Percentiles rank a stretch among this genome's conserved stretches.
These are phyloP conservation scores for Nesogale talazaci DNA, from an alignment of 2,113 vertebrate species.

Conservation along the genomic window DNA sequence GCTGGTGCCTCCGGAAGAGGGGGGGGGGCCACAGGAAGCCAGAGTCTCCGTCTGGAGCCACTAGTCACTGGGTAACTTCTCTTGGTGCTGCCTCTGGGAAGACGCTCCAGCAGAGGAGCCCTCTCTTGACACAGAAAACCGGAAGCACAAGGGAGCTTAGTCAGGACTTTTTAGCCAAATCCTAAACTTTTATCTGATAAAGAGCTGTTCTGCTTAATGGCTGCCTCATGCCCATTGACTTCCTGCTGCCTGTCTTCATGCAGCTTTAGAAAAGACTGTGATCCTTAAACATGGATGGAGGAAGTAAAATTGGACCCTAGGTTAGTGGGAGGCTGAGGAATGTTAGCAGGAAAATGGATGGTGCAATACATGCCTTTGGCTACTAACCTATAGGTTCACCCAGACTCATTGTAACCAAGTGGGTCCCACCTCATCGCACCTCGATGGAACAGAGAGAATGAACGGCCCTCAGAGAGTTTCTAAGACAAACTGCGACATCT, in stretches of 20 bases:
- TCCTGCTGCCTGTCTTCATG: background rate
- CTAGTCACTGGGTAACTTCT: background rate
- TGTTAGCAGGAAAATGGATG: background rate
- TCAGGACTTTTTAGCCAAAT: background rate
- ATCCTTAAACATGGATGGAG: background rate
- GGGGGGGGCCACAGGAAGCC: background rate
- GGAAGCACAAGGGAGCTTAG: background rate
- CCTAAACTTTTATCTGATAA: background rate
- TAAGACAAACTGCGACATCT: background rate
- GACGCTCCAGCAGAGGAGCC: background rate
- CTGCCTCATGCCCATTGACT: background rate
- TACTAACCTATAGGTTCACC: background rate
- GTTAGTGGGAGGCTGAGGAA: background rate
- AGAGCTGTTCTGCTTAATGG: background rate
- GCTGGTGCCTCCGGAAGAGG: background rate
- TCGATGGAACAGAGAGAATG: background rate
- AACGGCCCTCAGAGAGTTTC: background rate
- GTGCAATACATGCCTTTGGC: background rate
- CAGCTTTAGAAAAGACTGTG: background rate
- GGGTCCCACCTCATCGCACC: no score
- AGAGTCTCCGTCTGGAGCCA: accelerated
- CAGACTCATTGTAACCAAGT: background rate
- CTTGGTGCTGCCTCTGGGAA: background rate
- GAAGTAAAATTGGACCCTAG: background rate
- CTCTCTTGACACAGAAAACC: background rate